Evolutionary conservation across 2,113 vertebrate species (phyloP).

Genomic region (Indri indri): DNA sequence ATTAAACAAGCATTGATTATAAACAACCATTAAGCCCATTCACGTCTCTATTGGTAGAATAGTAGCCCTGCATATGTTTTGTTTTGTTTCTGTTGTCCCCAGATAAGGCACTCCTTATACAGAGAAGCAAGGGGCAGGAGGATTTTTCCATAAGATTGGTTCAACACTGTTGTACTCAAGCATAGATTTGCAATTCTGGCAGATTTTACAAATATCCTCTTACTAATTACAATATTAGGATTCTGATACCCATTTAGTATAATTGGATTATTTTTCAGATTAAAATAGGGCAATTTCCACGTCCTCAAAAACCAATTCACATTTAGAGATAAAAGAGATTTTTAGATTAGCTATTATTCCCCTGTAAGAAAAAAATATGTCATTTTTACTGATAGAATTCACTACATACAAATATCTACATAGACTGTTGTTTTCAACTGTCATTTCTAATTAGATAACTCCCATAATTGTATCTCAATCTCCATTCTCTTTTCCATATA

Average conservation of each 20-base stretch:
- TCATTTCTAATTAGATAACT: not conserved
- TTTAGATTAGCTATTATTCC: slow-evolving; percentile 20
- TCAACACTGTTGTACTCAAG: not conserved
- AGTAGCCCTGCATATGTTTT: not conserved
- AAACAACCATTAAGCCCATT: not conserved
- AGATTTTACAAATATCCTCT: not conserved
- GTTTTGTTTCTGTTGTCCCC: not conserved
- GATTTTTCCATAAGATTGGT: not conserved
- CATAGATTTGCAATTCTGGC: not conserved
- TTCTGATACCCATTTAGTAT: not conserved
- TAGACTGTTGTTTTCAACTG: not conserved
- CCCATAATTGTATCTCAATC: not conserved
- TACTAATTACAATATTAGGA: not conserved
- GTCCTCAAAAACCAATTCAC: not conserved
- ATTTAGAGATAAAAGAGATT: not conserved
- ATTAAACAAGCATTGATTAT: not conserved
- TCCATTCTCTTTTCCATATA: not conserved
- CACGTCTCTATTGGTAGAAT: not conserved
- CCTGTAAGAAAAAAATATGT: not conserved
- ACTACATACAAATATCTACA: not conserved
- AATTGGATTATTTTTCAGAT: not conserved
- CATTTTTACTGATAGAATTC: not conserved
- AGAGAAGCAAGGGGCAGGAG: not conserved
- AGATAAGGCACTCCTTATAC: not conserved
- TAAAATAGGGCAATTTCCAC: not conserved